Conservation (phyloP, 2,888 invertebrate species). For the Cosmorhoe ocellata region DNA sequence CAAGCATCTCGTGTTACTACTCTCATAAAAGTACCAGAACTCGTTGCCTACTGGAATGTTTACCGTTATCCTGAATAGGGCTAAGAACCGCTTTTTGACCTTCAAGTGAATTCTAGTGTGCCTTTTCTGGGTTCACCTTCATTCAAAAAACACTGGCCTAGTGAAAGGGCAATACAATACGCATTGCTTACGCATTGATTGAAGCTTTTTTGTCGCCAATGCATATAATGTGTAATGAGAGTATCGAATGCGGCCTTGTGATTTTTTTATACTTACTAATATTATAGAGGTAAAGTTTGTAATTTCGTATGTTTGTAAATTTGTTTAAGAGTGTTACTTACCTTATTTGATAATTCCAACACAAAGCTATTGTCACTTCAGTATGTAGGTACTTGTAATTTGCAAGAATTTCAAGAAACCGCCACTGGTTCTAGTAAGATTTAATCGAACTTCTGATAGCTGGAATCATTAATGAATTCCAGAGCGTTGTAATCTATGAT, state of each 20-base stretch:
- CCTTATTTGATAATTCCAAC: too few species aligned
- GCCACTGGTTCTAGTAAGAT: too few species aligned
- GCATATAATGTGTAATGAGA: background rate
- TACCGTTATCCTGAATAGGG: constrained; percentile 17
- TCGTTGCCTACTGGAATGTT: constrained; percentile 15
- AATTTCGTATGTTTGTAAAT: too few species aligned
- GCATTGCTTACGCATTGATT: background rate
- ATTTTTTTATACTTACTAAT: too few species aligned
- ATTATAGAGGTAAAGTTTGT: too few species aligned
- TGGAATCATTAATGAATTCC: background rate
- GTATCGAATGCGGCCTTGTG: too few species aligned
- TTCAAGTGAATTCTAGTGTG: background rate
- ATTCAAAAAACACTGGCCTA: background rate
- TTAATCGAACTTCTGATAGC: too few species aligned
- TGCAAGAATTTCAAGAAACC: too few species aligned
- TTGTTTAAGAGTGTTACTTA: too few species aligned
- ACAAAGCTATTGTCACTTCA: too few species aligned
- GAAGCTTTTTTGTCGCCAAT: background rate
- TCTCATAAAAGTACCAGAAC: constrained; percentile 7
- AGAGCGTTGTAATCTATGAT: background rate
- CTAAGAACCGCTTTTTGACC: constrained; percentile 15
- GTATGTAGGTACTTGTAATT: too few species aligned
- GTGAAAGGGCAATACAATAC: background rate
- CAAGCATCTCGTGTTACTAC: background rate
- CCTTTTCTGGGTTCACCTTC: constrained; percentile 3